Percentiles rank a stretch among this genome's conserved stretches.
phyloP scores from a whole-genome alignment of 2,113 vertebrate species.

The Tonatia bakeri region DNA sequence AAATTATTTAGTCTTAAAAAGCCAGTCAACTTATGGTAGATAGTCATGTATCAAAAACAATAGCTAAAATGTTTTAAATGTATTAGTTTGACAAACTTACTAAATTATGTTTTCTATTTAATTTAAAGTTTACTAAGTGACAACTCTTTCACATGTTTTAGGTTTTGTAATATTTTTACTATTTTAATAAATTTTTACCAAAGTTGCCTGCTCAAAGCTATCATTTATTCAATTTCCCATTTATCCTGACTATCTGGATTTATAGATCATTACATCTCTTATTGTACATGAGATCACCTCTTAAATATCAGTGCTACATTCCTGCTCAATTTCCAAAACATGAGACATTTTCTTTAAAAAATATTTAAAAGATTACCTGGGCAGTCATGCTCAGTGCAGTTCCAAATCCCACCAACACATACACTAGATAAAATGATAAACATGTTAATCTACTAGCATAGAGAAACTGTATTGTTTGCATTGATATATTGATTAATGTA shows the following conservation, averaged over 20 bases:
- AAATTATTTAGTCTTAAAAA: slow-evolving; percentile 21
- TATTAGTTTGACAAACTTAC: not conserved
- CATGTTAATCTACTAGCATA: slow-evolving; percentile 17
- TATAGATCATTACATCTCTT: not conserved
- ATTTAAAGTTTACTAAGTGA: slow-evolving; percentile 13
- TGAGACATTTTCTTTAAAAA: not conserved
- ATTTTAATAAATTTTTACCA: not conserved
- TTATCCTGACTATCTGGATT: not conserved
- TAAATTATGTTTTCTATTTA: not conserved
- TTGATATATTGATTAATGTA: not conserved
- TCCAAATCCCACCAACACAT: slow-evolving; percentile 94
- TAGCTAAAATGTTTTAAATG: not conserved
- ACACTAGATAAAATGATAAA: slow-evolving; percentile 81
- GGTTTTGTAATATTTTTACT: not conserved
- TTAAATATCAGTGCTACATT: not conserved
- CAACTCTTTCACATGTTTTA: not conserved
- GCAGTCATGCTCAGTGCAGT: slow-evolving; percentile 97
- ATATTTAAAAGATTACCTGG: slow-evolving; percentile 85
- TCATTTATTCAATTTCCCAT: slow-evolving; percentile 15
- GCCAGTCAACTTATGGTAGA: not conserved
- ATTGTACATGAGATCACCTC: not conserved
- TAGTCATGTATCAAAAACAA: not conserved
- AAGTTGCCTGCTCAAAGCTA: not conserved
- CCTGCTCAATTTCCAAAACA: not conserved
- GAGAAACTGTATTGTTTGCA: not conserved